Conservation (phyloP, 2,888 invertebrate genomes). For the Drosophila silvestris region DNA sequence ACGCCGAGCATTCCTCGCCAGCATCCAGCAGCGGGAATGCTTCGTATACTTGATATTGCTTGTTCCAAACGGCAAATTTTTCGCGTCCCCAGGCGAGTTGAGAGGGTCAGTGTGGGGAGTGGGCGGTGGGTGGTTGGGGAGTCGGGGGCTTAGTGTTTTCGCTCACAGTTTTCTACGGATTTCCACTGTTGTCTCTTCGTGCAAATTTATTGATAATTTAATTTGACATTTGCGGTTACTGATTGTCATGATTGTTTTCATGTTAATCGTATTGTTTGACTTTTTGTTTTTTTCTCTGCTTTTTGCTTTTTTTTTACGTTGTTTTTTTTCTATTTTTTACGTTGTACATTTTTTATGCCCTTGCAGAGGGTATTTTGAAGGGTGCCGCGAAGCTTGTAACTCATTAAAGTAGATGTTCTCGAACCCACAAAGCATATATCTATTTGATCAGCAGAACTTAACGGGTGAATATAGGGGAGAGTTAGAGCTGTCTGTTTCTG, state of each 20-base stretch:
- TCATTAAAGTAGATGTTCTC: background rate
- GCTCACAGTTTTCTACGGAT: conserved; percentile 4
- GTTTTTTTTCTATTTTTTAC: conserved; percentile 46
- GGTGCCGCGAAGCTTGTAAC: background rate
- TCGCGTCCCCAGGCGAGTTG: conserved; percentile 32
- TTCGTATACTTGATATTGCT: conserved; percentile 69
- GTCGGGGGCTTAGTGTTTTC: background rate
- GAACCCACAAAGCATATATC: background rate
- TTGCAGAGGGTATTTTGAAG: background rate
- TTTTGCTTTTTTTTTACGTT: conserved; percentile 33
- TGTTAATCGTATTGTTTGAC: conserved; percentile 80
- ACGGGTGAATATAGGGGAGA: background rate
- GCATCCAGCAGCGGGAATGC: conserved; percentile 27
- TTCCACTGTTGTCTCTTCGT: conserved; percentile 46
- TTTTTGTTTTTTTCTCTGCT: conserved; percentile 42
- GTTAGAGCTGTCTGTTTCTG: background rate
- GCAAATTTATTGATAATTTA: conserved; percentile 84
- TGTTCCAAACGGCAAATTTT: conserved; percentile 53
- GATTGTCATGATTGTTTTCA: conserved; percentile 83
- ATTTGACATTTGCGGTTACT: conserved; percentile 83
- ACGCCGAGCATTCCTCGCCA: conserved; percentile 23
- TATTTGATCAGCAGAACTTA: background rate
- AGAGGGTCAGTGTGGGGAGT: conserved; percentile 5
- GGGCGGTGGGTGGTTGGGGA: fast-evolving
- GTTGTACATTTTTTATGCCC: conserved; percentile 7